Evolutionary conservation across 2,113 vertebrate species (phyloP).

Genomic region (Bubo blakistoni): DNA sequence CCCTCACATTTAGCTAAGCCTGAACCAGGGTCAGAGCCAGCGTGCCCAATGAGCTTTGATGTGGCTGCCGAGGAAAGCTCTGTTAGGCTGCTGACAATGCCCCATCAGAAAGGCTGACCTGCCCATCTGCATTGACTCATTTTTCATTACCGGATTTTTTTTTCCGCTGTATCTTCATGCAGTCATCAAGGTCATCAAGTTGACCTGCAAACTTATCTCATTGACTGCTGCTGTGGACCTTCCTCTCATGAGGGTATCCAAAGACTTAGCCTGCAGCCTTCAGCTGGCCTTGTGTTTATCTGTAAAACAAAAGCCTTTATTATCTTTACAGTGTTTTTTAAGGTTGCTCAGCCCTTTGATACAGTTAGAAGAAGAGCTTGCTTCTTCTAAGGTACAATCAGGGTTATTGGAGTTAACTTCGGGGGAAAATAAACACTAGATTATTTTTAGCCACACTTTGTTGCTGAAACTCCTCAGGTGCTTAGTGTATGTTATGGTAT

Average conservation of each 20-base stretch:
- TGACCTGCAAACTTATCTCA: neutral
- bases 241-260: neutral
- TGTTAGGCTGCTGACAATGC: accelerated
- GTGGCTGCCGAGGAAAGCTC: neutral
- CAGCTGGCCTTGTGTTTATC: neutral
- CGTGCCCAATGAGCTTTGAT: accelerated
- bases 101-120: neutral
- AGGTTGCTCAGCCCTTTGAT: neutral
- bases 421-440: neutral
- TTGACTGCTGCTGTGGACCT: neutral
- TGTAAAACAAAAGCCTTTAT: neutral
- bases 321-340: neutral
- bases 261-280: neutral
- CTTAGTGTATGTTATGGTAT: neutral
- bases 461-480: neutral
- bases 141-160: neutral
- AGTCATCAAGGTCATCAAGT: accelerated
- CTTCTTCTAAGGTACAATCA: neutral
- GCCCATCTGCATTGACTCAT: neutral
- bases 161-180: neutral
- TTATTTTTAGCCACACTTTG: neutral
- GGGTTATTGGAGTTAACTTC: neutral
- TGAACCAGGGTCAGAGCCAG: neutral
- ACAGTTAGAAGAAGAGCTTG: neutral
- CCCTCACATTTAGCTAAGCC: neutral